Percentiles rank a stretch among this genome's conserved stretches.
phyloP scores from a whole-genome alignment of 64 coral and sea anemone genomes.

The Dendronephthya gigantea region DNA sequence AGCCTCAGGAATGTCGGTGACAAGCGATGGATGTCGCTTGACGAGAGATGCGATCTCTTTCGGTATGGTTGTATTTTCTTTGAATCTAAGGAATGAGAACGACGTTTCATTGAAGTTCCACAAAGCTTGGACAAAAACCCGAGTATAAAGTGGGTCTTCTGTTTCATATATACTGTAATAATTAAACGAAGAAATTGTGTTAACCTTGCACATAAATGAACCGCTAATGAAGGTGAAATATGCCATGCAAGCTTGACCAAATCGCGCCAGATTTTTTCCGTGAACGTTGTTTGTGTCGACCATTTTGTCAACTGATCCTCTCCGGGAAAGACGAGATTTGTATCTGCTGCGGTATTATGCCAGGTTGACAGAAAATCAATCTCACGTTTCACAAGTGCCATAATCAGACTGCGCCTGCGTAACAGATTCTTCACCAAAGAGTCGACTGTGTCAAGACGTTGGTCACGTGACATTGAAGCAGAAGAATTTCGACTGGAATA shows the following conservation, averaged over 20 bases:
- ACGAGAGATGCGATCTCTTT: constrained; percentile 66
- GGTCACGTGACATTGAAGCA: neutral
- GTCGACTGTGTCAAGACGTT: constrained; percentile 16
- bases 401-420: constrained; percentile 71
- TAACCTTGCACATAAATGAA: constrained; percentile 70
- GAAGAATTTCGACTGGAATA: neutral
- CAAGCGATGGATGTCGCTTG: constrained; percentile 52
- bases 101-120: too few relatives aligned
- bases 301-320: constrained; percentile 61
- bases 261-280: constrained; percentile 78
- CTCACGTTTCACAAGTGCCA: constrained; percentile 69
- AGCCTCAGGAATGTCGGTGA: constrained; percentile 66
- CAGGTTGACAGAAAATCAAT: constrained; percentile 78
- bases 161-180: neutral
- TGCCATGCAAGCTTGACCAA: constrained; percentile 79
- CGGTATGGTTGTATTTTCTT: constrained; percentile 58
- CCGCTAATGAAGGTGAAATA: constrained; percentile 77
- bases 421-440: constrained; percentile 59
- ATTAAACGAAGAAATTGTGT: neutral
- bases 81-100: constrained; percentile 47
- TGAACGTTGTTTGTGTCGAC: constrained; percentile 78
- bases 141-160: neutral
- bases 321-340: constrained; percentile 56
- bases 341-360: constrained; percentile 63
- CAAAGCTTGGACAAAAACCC: neutral